Evolutionary conservation across 1,140 invertebrate genomes (phyloP).

Genomic region (Drosophila arawakana): DNA sequence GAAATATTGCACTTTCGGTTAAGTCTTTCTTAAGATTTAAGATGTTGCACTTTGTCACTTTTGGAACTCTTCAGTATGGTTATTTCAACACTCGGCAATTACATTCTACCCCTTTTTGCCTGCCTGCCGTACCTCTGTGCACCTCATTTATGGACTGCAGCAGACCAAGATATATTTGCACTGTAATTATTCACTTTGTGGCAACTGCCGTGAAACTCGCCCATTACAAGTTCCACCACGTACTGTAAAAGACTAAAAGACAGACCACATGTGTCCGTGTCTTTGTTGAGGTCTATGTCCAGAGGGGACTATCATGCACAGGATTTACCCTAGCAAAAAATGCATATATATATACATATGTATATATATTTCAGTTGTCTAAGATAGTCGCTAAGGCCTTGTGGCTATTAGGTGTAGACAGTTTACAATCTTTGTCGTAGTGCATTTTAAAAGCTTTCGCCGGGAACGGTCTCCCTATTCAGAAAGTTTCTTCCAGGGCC

Average conservation of each 20-base stretch:
- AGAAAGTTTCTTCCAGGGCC: constrained; percentile 41
- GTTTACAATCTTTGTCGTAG: constrained; percentile 78
- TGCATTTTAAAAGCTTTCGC: constrained; percentile 60
- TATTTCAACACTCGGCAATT: constrained; percentile 21
- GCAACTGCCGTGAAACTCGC: constrained; percentile 64
- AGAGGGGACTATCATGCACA: constrained; percentile 57
- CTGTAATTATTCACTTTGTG: constrained; percentile 75
- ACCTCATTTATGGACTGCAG: constrained; percentile 13
- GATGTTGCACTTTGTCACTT: constrained; percentile 23
- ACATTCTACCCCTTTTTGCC: background rate
- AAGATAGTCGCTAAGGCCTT: constrained; percentile 40
- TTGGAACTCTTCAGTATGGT: constrained; percentile 23
- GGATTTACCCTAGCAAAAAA: constrained; percentile 38
- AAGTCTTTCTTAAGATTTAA: background rate
- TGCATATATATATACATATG: constrained; percentile 5
- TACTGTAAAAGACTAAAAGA: constrained; percentile 10
- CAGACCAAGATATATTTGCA: constrained; percentile 67
- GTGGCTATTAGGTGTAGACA: constrained; percentile 75
- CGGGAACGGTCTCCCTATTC: constrained; percentile 29
- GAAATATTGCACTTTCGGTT: background rate
- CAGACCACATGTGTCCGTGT: constrained; percentile 10
- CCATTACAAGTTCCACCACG: constrained; percentile 57
- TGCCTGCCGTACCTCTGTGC: background rate
- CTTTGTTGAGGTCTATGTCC: constrained; percentile 45
- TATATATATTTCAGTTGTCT: constrained; percentile 61